Percentiles rank a stretch among this genome's conserved stretches.
Conservation (phyloP, 1,140 invertebrate genomes). For the Calliphora vicina region DNA sequence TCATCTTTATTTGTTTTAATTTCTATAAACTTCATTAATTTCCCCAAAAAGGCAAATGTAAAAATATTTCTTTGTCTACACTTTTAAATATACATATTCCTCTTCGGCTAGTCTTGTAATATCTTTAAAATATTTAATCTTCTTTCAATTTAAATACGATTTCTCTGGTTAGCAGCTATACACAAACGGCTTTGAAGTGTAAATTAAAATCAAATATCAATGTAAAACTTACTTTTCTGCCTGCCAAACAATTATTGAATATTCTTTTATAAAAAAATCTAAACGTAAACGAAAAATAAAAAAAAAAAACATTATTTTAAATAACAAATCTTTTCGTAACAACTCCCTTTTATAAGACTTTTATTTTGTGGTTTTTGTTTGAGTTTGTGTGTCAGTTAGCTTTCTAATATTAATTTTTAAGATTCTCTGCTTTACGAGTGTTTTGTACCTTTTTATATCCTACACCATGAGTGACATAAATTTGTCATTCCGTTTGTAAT, state of each 20-base stretch:
- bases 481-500: too few relatives aligned
- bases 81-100: too few relatives aligned
- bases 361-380: background rate
- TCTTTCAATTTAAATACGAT: background rate
- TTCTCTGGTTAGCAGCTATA: background rate
- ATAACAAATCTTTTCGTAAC: background rate
- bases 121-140: too few relatives aligned
- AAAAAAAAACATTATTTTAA: background rate
- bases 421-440: background rate
- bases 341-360: background rate
- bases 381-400: background rate
- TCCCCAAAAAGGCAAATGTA: too few relatives aligned
- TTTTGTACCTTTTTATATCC: background rate
- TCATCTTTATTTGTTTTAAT: too few relatives aligned
- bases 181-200: slow-evolving; percentile 6
- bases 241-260: slow-evolving; percentile 23
- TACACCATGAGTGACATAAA: too few relatives aligned
- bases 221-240: background rate
- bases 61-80: too few relatives aligned
- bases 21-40: too few relatives aligned
- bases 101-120: too few relatives aligned
- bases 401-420: background rate
- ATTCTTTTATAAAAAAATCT: background rate
- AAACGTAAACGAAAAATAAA: background rate
- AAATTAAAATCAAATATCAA: slow-evolving; percentile 28